Base-by-base conservation (phyloP, 2,113 vertebrate species). In the Xiphias gladius region DNA sequence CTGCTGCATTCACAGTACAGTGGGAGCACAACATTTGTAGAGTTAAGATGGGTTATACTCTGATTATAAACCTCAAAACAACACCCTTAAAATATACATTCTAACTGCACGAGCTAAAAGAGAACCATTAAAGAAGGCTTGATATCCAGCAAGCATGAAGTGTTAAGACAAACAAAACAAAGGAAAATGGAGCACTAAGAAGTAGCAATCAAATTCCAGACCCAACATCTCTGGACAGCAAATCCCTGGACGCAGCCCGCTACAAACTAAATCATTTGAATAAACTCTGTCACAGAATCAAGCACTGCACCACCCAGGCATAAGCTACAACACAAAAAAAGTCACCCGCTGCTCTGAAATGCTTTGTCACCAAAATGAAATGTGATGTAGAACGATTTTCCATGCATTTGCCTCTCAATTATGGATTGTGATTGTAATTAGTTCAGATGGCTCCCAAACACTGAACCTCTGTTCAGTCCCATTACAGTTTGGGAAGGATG, bases 351-450 rank as follows among this genome's bases (percentile, higher is more conserved):
- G 85, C 86, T 93, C 82, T 80, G 61, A 72, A 90, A 92, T 81
- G 87, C 90, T 94, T 94, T 92, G 90, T 94, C 90, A 89, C 85
- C 55, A 73, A 92, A 94, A 94, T 92, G 59, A 84, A 84, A 91
- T 87, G 86, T 91, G 92, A 94, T 91, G 91, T 76, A 48, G 86
- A 88, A 76, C 73, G 50, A 82, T 93, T 94, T 93, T 94, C 85
- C 84, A 79, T 93, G 89, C 89, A 61, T 92, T 91, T 82, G 82
- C 88, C 76, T 86, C 90, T 95, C 93, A 94, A 93, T 96, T 95
- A 94, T 95, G 71, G 74, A 95, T 94, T 20, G 69, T 92, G 93
- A 94, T 64, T 89, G 61, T 93, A 94, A 95, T 91, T 66, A 90
- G 86, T 88, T 91, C 59, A 83, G 94, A 94, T 83, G 83, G 91